phyloP scores from a whole-genome alignment of 2,888 invertebrate genomes.

The Ormyrus labotus region DNA sequence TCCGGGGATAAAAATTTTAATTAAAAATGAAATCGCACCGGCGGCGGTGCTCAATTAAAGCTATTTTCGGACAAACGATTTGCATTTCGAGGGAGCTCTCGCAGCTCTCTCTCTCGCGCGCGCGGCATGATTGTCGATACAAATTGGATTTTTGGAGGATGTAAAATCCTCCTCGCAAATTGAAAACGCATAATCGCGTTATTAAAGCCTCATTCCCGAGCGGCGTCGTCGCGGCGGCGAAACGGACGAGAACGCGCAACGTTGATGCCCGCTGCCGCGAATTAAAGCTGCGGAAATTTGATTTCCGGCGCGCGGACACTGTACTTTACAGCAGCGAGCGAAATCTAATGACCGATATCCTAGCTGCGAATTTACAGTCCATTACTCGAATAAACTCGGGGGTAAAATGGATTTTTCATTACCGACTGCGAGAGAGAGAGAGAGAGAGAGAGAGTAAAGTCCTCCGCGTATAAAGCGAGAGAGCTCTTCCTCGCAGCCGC shows the following conservation, averaged over 20 bases:
- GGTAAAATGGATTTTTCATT: background rate
- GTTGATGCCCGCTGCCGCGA: background rate
- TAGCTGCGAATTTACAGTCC: background rate
- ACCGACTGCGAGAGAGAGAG: background rate
- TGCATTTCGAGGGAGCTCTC: too few relatives aligned
- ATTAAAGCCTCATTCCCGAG: background rate
- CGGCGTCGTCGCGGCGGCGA: background rate
- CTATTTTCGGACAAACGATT: too few relatives aligned
- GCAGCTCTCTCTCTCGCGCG: too few relatives aligned
- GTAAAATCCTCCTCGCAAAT: too few relatives aligned
- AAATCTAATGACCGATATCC: background rate
- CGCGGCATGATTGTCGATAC: too few relatives aligned
- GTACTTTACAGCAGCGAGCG: background rate
- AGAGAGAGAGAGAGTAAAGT: background rate
- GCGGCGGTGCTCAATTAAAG: too few relatives aligned
- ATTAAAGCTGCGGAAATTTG: too few relatives aligned
- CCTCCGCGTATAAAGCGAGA: background rate
- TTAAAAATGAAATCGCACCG: too few relatives aligned
- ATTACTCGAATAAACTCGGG: background rate
- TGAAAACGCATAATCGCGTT: background rate
- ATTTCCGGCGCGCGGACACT: too few relatives aligned
- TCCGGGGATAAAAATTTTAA: too few relatives aligned
- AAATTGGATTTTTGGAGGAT: too few relatives aligned
- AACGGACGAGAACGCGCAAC: background rate
- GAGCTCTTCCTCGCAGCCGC: background rate